These are phyloP conservation scores for Phyllotreta striolata DNA, from an alignment of 2,888 invertebrate species.

Conservation along the genomic window DNA sequence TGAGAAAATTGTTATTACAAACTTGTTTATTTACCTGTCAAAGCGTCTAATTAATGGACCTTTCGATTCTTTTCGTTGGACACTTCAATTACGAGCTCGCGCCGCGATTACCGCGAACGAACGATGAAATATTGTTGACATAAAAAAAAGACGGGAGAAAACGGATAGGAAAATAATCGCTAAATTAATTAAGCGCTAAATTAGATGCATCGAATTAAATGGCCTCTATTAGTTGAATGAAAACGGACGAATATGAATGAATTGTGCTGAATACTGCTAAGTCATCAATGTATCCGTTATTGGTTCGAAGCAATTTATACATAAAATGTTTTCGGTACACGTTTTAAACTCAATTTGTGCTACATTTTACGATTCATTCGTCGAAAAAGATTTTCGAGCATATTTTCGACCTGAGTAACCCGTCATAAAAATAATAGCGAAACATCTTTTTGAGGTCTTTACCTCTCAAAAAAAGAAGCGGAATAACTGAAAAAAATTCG, in stretches of 20 bases:
- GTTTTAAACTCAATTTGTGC: no score
- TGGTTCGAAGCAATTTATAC: no score
- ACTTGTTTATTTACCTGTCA: constrained; percentile 35
- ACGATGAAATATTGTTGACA: constrained; percentile 18
- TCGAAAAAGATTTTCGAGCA: neutral
- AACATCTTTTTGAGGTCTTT: constrained; percentile 7
- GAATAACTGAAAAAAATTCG: no score
- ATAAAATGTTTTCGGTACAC: no score
- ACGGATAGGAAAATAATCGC: constrained; percentile 4
- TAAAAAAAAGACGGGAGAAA: constrained; percentile 8
- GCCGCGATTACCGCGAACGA: neutral
- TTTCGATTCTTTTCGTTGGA: constrained; percentile 32
- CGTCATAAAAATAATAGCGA: constrained; percentile 39
- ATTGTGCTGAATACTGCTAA: neutral
- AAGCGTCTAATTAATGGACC: constrained; percentile 32
- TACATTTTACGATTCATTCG: no score
- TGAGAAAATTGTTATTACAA: constrained; percentile 34
- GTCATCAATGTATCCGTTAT: no score
- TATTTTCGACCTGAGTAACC: constrained; percentile 43
- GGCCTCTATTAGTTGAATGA: constrained; percentile 13
- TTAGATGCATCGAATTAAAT: constrained; percentile 23
- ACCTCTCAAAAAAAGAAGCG: neutral
- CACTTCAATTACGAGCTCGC: constrained; percentile 22
- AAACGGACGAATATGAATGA: neutral
- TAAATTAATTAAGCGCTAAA: constrained; percentile 28